These are phyloP conservation scores for Geodia barretti DNA, from an alignment of 37 sponge, comb jelly and placozoan species.

Conservation along the genomic window DNA sequence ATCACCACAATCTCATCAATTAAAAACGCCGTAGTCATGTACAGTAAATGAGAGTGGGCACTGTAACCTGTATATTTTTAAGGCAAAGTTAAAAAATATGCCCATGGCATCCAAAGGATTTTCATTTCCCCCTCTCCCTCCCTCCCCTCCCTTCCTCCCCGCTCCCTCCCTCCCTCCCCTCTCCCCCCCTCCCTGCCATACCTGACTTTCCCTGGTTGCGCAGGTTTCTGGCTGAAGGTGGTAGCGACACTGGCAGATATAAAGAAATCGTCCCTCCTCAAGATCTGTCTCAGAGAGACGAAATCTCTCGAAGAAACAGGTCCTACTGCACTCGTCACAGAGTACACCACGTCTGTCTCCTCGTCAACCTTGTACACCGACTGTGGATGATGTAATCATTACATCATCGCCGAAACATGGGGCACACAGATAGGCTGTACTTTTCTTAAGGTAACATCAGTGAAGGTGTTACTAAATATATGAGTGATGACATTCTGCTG, in stretches of 20 bases:
- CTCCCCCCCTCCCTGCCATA: too few species aligned
- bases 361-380: slow-evolving; percentile 45
- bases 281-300: slow-evolving; percentile 47
- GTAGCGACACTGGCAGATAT: slow-evolving; percentile 41
- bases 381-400: slow-evolving; percentile 13
- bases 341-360: slow-evolving; percentile 62
- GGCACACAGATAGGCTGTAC: too few species aligned
- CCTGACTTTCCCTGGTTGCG: slow-evolving; percentile 61
- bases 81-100: too few species aligned
- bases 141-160: background rate
- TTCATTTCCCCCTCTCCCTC: too few species aligned
- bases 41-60: too few species aligned
- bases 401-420: background rate
- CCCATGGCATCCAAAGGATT: too few species aligned
- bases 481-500: too few species aligned
- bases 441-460: too few species aligned
- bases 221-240: slow-evolving; percentile 28
- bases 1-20: too few species aligned
- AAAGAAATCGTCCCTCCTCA: slow-evolving; percentile 8
- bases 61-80: too few species aligned
- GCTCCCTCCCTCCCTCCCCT: background rate
- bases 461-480: too few species aligned
- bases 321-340: slow-evolving; percentile 42
- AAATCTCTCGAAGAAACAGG: slow-evolving; percentile 61
- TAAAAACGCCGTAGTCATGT: too few species aligned